A percentile compares a stretch with the other conserved stretches of the same genome.
Evolutionary conservation across 2,797 vertebrate genomes (phyloP).

Genomic region (Spea hammondii): DNA sequence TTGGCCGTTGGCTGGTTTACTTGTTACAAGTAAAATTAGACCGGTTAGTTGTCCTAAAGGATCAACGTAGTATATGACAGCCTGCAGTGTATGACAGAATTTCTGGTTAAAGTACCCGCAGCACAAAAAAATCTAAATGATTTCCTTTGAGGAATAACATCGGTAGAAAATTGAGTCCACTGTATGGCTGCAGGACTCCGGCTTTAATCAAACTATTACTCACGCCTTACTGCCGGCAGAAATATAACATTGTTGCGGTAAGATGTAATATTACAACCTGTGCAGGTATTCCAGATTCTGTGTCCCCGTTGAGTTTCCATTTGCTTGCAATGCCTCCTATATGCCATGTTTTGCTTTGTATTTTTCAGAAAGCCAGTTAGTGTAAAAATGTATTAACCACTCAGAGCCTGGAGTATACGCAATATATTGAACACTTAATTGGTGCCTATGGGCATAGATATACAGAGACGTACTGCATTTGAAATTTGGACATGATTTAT

Average conservation of each 20-base stretch:
- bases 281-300: constrained; percentile 1
- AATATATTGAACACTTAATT: no score
- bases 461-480: no score
- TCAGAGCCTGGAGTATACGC: no score
- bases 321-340: constrained; percentile 2
- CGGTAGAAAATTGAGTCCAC: constrained; percentile 20
- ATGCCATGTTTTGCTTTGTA: neutral
- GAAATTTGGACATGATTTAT: no score
- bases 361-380: no score
- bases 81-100: neutral
- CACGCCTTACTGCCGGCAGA: constrained; percentile 6
- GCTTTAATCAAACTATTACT: constrained; percentile 43
- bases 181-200: constrained; percentile 20
- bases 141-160: constrained; percentile 40
- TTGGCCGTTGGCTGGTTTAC: neutral
- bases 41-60: neutral
- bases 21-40: neutral
- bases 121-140: constrained; percentile 18
- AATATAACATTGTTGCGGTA: neutral
- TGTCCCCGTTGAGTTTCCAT: constrained; percentile 9
- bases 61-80: neutral
- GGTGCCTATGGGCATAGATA: no score
- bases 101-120: constrained; percentile 13
- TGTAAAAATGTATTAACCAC: no score
- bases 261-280: constrained; percentile 19